Evolutionary conservation across 2,113 vertebrate genomes (phyloP), one percentile per base, ranked within the genome.

Genomic region (Pygoscelis adeliae): DNA sequence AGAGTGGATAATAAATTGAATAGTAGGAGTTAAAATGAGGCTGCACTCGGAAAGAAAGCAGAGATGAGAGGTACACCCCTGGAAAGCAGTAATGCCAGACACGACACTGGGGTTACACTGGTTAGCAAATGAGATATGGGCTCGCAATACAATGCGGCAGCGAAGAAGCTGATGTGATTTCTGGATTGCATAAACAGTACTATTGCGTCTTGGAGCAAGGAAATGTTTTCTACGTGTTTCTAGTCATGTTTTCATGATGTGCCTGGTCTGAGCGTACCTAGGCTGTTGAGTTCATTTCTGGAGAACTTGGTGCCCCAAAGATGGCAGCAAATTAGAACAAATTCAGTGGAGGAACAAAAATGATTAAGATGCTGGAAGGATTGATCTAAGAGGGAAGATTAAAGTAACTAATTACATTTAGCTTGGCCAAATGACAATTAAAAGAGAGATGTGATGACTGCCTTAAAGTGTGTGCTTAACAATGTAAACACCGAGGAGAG

Each of bases 351-450:
- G 94, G 91, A 97, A 93, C 84, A 94, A 86, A 97, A 96, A 96
- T 93, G 29, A 97, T 96, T 96, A 94, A 97, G 94, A 87, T 89
- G 91, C 95, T 97, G 87, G 94, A 97, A 74, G 87, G 93, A 96
- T 86, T 95, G 96, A 97, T 96, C 89, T 92, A 61, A 97, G 83
- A 93, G 77, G 89, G 81, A 94, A 94, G 96, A 96, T 96, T 96
- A 95, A 96, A 94, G 89, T 94, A 95, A 97, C 94, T 97, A 96
- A 96, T 96, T 97, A 96, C 95, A 93, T 96, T 97, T 96, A 96
- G 79, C 89, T 97, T 96, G 97, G 93, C 96, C 82, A 97, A 95
- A 97, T 95, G 94, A 96, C 94, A 95, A 88, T 93, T 96, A 73
- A 93, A 83, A 93, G 66, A 83, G 73, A 91, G 87, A 97, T 90